These are phyloP conservation scores for Drosophila kambysellisi DNA, from an alignment of 2,888 invertebrate genomes.

Conservation along the genomic window DNA sequence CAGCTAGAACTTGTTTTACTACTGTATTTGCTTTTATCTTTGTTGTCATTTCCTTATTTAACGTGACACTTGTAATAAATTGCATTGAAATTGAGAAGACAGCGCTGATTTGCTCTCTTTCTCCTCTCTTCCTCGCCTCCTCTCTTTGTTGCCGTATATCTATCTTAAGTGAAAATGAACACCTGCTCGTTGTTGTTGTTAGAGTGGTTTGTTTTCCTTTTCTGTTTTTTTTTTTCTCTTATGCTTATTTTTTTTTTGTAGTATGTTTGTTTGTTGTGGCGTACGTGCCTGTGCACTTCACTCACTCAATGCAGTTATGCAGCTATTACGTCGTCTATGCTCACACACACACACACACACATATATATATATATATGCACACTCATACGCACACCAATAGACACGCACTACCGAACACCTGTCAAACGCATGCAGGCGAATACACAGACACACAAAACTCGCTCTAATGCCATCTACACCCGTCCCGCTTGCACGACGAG, in stretches of 20 bases:
- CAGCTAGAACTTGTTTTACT: slow-evolving; percentile 49
- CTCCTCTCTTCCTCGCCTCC: slow-evolving; percentile 9
- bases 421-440: slow-evolving; percentile 56
- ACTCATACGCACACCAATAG: slow-evolving; percentile 25
- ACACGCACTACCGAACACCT: slow-evolving; percentile 76
- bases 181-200: slow-evolving; percentile 63
- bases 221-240: slow-evolving; percentile 1
- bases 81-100: slow-evolving; percentile 80
- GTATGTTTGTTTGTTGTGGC: slow-evolving; percentile 57
- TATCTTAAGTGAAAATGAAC: slow-evolving; percentile 68
- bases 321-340: slow-evolving; percentile 76
- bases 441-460: slow-evolving; percentile 27
- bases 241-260: slow-evolving; percentile 15
- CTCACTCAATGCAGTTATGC: slow-evolving; percentile 72
- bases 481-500: slow-evolving; percentile 21
- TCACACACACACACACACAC: slow-evolving; percentile 33
- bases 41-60: slow-evolving; percentile 78
- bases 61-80: slow-evolving; percentile 74
- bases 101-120: slow-evolving; percentile 40
- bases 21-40: slow-evolving; percentile 26
- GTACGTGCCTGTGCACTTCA: slow-evolving; percentile 66
- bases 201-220: slow-evolving; percentile 23
- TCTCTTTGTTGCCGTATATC: not conserved
- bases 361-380: slow-evolving; percentile 18
- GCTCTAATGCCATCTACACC: slow-evolving; percentile 39